Evolutionary conservation across 2,113 vertebrate genomes (phyloP).

Genomic region (Pseudopodoces humilis): DNA sequence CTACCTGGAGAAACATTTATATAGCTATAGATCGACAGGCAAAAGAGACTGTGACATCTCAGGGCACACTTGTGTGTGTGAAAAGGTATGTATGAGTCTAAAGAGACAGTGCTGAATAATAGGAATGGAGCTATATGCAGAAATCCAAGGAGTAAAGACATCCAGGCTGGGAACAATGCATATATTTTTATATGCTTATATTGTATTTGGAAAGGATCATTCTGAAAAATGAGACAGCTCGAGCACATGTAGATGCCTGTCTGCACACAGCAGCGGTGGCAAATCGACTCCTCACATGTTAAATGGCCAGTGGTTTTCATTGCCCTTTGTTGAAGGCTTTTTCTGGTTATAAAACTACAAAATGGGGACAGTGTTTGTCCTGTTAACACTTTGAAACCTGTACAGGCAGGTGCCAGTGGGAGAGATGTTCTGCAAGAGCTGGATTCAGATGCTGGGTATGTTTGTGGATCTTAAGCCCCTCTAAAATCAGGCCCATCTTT

Average conservation of each 20-base stretch:
- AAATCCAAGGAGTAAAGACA: background rate
- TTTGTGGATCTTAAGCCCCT: background rate
- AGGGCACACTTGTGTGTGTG: background rate
- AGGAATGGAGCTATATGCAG: background rate
- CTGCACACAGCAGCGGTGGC: background rate
- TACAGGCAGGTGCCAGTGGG: background rate
- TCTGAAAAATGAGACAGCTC: background rate
- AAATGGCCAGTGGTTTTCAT: background rate
- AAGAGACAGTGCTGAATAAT: background rate
- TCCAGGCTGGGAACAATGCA: background rate
- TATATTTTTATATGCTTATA: background rate
- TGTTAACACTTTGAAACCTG: background rate
- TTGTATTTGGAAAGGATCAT: background rate
- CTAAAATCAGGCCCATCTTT: background rate
- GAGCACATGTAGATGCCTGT: background rate
- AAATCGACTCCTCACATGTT: background rate
- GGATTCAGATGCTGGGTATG: accelerated
- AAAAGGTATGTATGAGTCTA: background rate
- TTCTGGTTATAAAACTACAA: background rate
- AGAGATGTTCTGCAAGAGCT: background rate
- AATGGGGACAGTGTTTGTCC: background rate
- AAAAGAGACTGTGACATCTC: background rate
- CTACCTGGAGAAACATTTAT: slow-evolving; percentile 24
- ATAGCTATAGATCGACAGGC: background rate
- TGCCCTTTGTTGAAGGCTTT: background rate